phyloP scores from a whole-genome alignment of 2,888 invertebrate species.

The Tipula confusa region DNA sequence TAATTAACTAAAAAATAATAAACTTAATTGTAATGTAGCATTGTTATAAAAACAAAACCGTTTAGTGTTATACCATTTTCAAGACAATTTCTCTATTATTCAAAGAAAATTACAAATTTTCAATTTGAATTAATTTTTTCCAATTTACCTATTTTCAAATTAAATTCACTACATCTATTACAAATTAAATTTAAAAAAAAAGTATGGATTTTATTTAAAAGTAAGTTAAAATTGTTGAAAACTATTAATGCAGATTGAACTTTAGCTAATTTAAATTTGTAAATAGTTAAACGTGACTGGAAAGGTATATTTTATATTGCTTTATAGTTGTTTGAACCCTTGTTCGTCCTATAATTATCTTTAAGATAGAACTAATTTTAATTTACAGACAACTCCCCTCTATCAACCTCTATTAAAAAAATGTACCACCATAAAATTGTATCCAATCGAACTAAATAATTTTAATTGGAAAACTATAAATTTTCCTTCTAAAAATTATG shows the following conservation, averaged over 20 bases:
- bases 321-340: conserved; percentile 6
- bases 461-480: background rate
- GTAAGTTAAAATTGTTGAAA: too few species aligned
- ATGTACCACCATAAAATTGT: background rate
- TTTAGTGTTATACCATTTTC: too few species aligned
- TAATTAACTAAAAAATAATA: background rate
- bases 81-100: too few species aligned
- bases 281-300: too few species aligned
- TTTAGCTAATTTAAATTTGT: too few species aligned
- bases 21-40: background rate
- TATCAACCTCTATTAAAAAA: background rate
- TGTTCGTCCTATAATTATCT: background rate
- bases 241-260: too few species aligned
- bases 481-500: background rate
- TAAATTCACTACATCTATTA: too few species aligned
- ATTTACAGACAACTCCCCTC: background rate
- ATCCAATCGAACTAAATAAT: conserved; percentile 12
- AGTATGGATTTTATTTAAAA: too few species aligned
- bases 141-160: too few species aligned
- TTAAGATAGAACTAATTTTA: background rate
- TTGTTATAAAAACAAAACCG: background rate
- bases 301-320: conserved; percentile 25
- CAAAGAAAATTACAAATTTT: too few species aligned
- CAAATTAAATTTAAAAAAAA: too few species aligned
- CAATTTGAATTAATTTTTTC: too few species aligned